phyloP scores from a whole-genome alignment of 2,797 vertebrate species.

The Brotula barbata region DNA sequence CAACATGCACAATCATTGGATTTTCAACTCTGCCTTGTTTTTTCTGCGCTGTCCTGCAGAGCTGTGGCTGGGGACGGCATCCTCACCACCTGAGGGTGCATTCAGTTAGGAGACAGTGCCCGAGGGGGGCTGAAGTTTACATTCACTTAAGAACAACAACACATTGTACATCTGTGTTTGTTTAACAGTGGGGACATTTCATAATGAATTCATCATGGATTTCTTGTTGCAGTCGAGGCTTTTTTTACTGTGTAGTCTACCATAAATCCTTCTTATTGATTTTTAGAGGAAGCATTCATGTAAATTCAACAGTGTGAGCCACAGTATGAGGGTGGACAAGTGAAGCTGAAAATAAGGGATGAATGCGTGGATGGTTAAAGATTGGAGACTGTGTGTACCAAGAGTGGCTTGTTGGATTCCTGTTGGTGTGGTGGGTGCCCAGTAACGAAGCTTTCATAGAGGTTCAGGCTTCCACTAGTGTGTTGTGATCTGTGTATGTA shows the following conservation, averaged over 20 bases:
- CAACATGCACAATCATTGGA: conserved; percentile 22
- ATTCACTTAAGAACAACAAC: conserved; percentile 1
- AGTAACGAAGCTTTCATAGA: background rate
- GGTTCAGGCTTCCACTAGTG: too few relatives aligned
- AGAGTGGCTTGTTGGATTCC: background rate
- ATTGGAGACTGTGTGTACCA: background rate
- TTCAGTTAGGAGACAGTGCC: conserved; percentile 7
- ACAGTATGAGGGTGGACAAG: background rate
- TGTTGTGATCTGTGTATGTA: too few relatives aligned
- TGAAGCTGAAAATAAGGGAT: too few relatives aligned
- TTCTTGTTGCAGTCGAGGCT: conserved; percentile 14
- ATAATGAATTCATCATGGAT: background rate
- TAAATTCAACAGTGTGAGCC: background rate
- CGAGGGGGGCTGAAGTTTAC: background rate
- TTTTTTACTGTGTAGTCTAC: background rate
- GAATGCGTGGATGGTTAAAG: background rate
- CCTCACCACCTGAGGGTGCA: conserved; percentile 10
- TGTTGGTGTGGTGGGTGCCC: background rate
- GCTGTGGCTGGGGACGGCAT: conserved; percentile 8
- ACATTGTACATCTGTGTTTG: conserved; percentile 2
- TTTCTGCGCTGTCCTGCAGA: conserved; percentile 17
- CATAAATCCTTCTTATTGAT: conserved; percentile 6
- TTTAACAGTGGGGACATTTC: conserved; percentile 6
- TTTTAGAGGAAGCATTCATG: background rate
- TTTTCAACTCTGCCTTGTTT: conserved; percentile 27